phyloP scores from a whole-genome alignment of 2,797 vertebrate species.

The Sebastiscus tertius region DNA sequence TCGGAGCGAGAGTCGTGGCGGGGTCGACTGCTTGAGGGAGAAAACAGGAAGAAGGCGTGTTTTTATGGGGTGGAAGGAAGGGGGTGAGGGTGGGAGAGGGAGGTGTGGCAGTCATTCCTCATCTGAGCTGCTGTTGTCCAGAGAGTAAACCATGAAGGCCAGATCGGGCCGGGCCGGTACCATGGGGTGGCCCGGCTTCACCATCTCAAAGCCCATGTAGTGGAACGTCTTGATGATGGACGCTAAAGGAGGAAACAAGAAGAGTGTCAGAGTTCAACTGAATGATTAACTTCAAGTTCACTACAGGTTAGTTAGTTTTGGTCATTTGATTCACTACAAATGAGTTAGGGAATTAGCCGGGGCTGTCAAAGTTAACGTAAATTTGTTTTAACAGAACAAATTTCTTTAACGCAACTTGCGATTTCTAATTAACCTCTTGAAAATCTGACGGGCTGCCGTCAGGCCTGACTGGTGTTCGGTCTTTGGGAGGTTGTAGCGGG shows the following conservation, averaged over 20 bases:
- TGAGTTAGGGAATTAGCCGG: no score
- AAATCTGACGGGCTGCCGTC: no score
- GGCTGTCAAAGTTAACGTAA: no score
- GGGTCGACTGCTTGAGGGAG: background rate
- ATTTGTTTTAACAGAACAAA: no score
- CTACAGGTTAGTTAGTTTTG: background rate
- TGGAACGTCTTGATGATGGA: conserved; percentile 94
- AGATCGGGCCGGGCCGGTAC: conserved; percentile 90
- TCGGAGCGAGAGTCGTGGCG: background rate
- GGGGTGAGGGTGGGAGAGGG: conserved; percentile 8
- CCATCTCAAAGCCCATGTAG: conserved; percentile 95
- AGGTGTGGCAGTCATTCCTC: conserved; percentile 72
- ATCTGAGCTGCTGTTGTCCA: conserved; percentile 90
- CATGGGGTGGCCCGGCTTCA: conserved; percentile 90
- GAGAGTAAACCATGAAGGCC: conserved; percentile 93
- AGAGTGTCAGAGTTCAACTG: background rate
- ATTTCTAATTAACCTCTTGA: no score
- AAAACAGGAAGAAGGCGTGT: background rate
- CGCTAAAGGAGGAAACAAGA: conserved; percentile 61
- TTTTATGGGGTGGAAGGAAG: background rate
- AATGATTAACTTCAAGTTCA: background rate
- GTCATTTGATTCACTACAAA: background rate
- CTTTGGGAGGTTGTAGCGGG: no score
- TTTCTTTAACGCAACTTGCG: no score
- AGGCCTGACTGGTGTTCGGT: no score